These are phyloP conservation scores for Palaemon carinicauda DNA, from an alignment of 1,140 invertebrate species.

Conservation along the genomic window DNA sequence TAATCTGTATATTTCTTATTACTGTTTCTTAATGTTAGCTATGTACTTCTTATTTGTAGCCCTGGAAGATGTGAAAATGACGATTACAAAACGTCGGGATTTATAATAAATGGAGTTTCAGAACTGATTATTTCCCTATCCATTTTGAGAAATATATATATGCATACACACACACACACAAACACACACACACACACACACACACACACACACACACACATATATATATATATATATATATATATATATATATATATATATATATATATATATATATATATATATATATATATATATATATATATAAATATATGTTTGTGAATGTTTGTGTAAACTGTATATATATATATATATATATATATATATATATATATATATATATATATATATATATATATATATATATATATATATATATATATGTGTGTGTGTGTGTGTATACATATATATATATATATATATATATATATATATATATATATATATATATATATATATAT, in stretches of 20 bases:
- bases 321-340: background rate
- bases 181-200: no score
- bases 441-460: background rate
- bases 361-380: no score
- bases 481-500: background rate
- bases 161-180: no score
- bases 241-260: background rate
- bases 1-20: no score
- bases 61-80: no score
- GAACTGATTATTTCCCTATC: no score
- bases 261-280: conserved; percentile 1
- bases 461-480: background rate
- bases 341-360: no score
- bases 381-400: background rate
- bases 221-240: background rate
- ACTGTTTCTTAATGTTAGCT: no score
- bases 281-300: conserved; percentile 2
- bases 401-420: background rate
- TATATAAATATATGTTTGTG: background rate
- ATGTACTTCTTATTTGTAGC: no score
- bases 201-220: background rate
- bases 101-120: no score
- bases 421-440: background rate
- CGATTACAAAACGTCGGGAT: no score
- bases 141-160: no score